phyloP scores from a whole-genome alignment of 2,888 invertebrate species.

The Eutolmus rufibarbis region DNA sequence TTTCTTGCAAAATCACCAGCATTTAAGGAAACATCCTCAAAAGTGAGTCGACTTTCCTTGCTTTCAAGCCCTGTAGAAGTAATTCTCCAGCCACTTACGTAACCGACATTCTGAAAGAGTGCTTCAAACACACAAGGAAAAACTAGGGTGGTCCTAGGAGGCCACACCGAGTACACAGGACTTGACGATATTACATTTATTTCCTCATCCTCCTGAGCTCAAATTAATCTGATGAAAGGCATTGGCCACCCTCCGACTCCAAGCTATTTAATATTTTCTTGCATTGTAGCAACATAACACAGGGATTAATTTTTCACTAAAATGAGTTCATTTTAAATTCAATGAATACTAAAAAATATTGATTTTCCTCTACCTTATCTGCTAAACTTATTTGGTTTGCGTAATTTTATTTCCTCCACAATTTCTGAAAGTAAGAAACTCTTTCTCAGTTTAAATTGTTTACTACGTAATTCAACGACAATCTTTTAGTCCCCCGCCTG shows the following conservation, averaged over 20 bases:
- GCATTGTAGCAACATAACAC: neutral
- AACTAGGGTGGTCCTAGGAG: neutral
- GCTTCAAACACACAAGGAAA: neutral
- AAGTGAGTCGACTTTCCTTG: neutral
- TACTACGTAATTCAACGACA: no score
- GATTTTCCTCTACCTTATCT: no score
- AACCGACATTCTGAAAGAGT: neutral
- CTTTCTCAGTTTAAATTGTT: no score
- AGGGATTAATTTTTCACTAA: neutral
- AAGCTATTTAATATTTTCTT: neutral
- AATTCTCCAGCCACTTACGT: neutral
- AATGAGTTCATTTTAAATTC: no score
- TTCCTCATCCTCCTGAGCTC: neutral
- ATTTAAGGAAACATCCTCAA: neutral
- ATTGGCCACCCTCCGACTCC: neutral
- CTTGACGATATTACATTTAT: neutral
- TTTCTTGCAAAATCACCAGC: neutral
- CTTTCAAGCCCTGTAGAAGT: neutral
- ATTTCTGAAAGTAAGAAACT: no score
- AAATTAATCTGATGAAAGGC: neutral
- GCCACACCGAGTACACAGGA: neutral
- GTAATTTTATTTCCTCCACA: no score
- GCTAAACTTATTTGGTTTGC: no score
- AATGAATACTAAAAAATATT: no score
- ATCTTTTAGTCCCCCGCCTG: no score